Evolutionary conservation across 2,113 vertebrate species (phyloP), one percentile per base, ranked within the genome.

Genomic region (Labeo rohita): DNA sequence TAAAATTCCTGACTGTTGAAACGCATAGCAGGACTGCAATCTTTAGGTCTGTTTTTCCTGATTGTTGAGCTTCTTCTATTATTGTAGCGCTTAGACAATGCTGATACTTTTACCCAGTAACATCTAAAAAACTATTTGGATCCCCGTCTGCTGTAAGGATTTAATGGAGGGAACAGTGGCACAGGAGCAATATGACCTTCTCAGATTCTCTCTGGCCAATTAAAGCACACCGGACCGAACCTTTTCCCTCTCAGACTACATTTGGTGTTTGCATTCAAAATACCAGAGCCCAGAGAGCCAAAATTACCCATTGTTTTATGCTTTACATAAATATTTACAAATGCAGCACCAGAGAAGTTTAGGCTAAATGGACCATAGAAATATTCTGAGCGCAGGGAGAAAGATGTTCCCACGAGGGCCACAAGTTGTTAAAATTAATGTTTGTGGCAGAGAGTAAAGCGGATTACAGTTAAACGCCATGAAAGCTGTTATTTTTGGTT

Each of bases 121-220:
- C 28, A 5, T 81, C 1, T 34, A 28, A 65, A 59, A 56, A 63
- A 18, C 16, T 8, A 23, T 11, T 80, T 80, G 10, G 3, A 43
- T 45, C 15, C 16, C 23, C 39, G 11, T 80, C 56, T 80, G 21
- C 39, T 63, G 21, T 65, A 47, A 15, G 43, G 79, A 68, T 82
- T 70, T 52, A 52, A 82, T 52, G 47, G 2, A 39, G 23, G 23
- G 63, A 82, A 82, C 80, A 82, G 80, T 52, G 80, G 80, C 63
- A 82, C 63, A 95, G 95, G 93, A 93, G 93, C 23, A 49, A 80
- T 34, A 89, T 95, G 94, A 95, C 94, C 95, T 93, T 90, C 94
- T 52, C 15, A n/a, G 59, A 76, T 84, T 85, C 87, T 83, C 76
- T 84, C 49, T 28, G 82, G 73, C 74, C 28, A 3, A 83, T 63